Base-by-base conservation (phyloP, 92 coral and sea anemone genomes). In the Chrysogorgia sp. region DNA sequence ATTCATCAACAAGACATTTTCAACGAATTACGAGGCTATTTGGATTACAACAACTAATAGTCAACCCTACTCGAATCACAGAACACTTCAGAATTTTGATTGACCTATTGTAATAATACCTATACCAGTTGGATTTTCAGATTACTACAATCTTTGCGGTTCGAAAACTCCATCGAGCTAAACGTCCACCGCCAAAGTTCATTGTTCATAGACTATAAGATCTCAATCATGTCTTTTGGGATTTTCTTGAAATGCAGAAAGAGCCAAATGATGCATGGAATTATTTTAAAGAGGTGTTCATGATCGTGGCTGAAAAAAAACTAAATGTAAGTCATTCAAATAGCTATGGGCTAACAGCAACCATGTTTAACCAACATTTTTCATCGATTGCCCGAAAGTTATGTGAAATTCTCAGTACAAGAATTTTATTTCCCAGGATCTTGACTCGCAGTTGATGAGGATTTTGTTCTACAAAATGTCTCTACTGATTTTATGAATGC, bases 131-230 rank as follows among this genome's bases (percentile, higher is more conserved):
- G 70, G 43, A 14, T 63, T 63, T 30, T 63, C 70, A 35, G 70
- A 63, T 63, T 37, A 63, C 40, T 63, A 37, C 70, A 10, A 63
- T 63, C 30, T 63, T 63, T 43, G 70, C 34, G 30, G 41, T 63
- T 63, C 34, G 70, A 17, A 63, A 32, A 34, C 48, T 66, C 41
- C 74, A 34, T 34, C 74, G 74, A 31, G 74, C 34, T 66, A 47
- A 47, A 52, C 74, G 41, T n/a, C 74, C 74, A 66, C 74, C 74
- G 48, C 74, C 74, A 66, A 66, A 31, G 52, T 24, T 66, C 24
- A 52, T 66, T 66, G 48, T 48, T 40, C 22, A 40, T 32, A 63
- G 69, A 63, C 33, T 29, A 15, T 61, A n/a, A 12, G 43, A 37
- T 12, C 12, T 37, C 5, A 37, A 37, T 37, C 43, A 37, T 19